A percentile compares a stretch with the other conserved stretches of the same genome.
These are phyloP conservation scores for Pinctada fucata DNA, from an alignment of 2,888 invertebrate genomes.

Conservation along the genomic window DNA sequence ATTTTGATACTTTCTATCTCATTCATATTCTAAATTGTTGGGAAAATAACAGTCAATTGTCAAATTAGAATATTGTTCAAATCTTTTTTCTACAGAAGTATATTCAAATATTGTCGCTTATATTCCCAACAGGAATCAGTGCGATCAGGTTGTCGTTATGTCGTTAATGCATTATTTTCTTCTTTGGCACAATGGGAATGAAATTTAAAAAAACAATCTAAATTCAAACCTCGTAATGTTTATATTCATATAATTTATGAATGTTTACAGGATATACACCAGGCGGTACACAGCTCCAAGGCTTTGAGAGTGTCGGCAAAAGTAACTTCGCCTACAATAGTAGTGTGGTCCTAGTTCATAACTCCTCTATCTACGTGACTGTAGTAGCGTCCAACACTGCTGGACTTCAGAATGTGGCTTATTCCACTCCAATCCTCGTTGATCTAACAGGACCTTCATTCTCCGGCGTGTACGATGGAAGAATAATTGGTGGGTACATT, in stretches of 20 bases:
- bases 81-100: too few relatives aligned
- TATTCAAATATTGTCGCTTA: too few relatives aligned
- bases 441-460: conserved; percentile 58
- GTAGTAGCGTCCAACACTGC: conserved; percentile 59
- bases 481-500: conserved; percentile 17
- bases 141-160: too few relatives aligned
- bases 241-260: too few relatives aligned
- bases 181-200: too few relatives aligned
- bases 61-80: too few relatives aligned
- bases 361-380: conserved; percentile 52
- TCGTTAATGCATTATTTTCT: too few relatives aligned
- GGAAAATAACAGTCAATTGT: too few relatives aligned
- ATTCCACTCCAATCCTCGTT: conserved; percentile 49
- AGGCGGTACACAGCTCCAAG: conserved; percentile 43
- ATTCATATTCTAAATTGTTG: not conserved
- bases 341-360: conserved; percentile 49
- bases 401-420: conserved; percentile 48
- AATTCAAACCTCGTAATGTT: too few relatives aligned
- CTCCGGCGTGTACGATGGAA: conserved; percentile 49
- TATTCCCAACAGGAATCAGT: too few relatives aligned
- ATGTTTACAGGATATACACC: conserved; percentile 25
- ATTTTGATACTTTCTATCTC: not conserved
- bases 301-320: conserved; percentile 46
- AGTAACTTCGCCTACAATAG: conserved; percentile 47
- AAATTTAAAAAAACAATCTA: too few relatives aligned